phyloP scores from a whole-genome alignment of 2,113 vertebrate species.

The Natator depressus region DNA sequence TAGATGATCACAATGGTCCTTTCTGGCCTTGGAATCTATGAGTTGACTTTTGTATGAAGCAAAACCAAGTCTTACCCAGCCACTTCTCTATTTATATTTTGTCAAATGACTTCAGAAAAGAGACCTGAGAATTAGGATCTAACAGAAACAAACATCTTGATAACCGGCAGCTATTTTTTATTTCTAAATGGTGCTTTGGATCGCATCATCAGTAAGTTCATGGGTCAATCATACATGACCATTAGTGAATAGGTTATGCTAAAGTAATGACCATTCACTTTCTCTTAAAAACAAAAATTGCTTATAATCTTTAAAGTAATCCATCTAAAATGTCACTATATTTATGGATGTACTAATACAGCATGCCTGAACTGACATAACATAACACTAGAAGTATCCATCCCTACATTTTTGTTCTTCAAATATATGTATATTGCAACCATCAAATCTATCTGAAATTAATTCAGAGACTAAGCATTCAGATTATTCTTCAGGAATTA shows the following conservation, averaged over 20 bases:
- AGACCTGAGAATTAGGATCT: not conserved
- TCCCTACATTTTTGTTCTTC: not conserved
- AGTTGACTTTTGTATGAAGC: not conserved
- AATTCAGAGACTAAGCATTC: too few species aligned
- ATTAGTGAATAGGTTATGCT: not conserved
- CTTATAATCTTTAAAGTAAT: not conserved
- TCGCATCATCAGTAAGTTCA: not conserved
- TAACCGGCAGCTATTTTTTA: not conserved
- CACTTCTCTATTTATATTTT: not conserved
- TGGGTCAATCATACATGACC: not conserved
- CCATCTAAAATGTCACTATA: not conserved
- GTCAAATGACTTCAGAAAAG: too few species aligned
- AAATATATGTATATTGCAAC: not conserved
- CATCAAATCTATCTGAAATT: not conserved
- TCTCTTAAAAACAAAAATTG: not conserved
- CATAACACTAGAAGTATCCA: not conserved
- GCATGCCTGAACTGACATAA: not conserved
- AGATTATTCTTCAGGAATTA: too few species aligned
- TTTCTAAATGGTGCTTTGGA: not conserved
- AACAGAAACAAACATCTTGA: not conserved
- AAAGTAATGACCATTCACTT: not conserved
- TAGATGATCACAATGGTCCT: too few species aligned
- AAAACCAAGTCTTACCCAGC: not conserved
- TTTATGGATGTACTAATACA: not conserved
- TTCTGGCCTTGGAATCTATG: too few species aligned